These are phyloP conservation scores for Drosophila nigricruria DNA, from an alignment of 2,888 invertebrate genomes.

Conservation along the genomic window DNA sequence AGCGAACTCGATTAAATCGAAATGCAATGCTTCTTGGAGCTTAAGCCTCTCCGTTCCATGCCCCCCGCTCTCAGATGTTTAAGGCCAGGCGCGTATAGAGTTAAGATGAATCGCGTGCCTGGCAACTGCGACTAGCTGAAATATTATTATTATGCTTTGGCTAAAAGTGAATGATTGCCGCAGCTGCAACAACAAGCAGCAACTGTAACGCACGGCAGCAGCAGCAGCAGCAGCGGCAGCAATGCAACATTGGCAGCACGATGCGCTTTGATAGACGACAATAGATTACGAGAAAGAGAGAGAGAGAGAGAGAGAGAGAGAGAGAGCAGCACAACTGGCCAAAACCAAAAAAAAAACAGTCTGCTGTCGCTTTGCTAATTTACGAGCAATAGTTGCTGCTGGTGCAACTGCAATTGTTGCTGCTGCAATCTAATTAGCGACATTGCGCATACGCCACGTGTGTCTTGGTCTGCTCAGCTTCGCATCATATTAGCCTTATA, in stretches of 20 bases:
- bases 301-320: conserved; percentile 10
- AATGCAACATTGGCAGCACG: conserved; percentile 66
- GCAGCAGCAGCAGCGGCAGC: conserved; percentile 28
- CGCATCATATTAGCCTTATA: conserved; percentile 60
- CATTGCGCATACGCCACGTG: conserved; percentile 73
- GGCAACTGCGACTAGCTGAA: conserved; percentile 78
- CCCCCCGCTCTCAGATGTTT: background rate
- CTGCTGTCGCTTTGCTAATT: conserved; percentile 55
- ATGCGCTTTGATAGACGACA: conserved; percentile 77
- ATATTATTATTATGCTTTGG: conserved; percentile 79
- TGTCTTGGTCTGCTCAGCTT: conserved; percentile 50
- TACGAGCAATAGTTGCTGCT: conserved; percentile 42
- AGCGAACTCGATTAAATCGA: conserved; percentile 77
- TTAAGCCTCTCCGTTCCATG: background rate
- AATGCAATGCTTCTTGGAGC: conserved; percentile 74
- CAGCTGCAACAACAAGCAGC: conserved; percentile 55
- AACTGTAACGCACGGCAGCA: conserved; percentile 40
- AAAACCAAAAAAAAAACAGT: conserved; percentile 26
- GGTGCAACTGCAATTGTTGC: conserved; percentile 24
- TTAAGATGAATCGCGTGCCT: conserved; percentile 80
- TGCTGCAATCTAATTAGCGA: conserved; percentile 57
- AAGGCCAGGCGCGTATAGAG: conserved; percentile 26
- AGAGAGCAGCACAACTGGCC: conserved; percentile 17
- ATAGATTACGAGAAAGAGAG: conserved; percentile 60
- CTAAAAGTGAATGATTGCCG: conserved; percentile 79